A percentile compares a stretch with the other conserved stretches of the same genome.
Evolutionary conservation across 2,888 invertebrate genomes (phyloP).

Genomic region (Torymus texanus): DNA sequence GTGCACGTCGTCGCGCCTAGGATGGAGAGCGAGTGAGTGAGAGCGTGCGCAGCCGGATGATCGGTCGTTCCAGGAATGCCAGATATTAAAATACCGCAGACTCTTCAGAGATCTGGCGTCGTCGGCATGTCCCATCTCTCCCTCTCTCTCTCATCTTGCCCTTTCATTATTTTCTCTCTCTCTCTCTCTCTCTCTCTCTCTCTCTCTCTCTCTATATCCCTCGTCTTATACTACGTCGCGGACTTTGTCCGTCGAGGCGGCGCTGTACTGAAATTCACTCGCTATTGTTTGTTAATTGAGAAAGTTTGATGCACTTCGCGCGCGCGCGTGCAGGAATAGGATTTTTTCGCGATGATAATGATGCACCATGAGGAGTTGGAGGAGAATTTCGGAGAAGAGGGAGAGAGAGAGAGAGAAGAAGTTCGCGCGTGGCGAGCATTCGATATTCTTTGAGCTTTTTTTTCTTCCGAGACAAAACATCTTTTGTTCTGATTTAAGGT

Average conservation of each 20-base stretch:
- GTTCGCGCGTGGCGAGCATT: no score
- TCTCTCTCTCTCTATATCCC: neutral
- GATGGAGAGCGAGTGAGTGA: neutral
- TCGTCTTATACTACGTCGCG: neutral
- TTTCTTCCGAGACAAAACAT: no score
- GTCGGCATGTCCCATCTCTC: constrained; percentile 51
- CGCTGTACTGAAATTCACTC: constrained; percentile 18
- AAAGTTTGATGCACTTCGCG: constrained; percentile 8
- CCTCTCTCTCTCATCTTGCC: constrained; percentile 52
- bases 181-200: constrained; percentile 36
- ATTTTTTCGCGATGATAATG: no score
- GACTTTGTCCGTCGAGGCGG: neutral
- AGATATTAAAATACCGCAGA: constrained; percentile 75
- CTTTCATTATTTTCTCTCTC: no score
- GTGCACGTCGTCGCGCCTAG: neutral
- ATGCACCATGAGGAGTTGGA: no score
- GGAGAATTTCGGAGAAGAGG: no score
- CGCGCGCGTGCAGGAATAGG: no score
- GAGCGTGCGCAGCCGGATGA: constrained; percentile 61
- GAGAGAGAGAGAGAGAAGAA: no score
- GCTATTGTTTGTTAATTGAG: constrained; percentile 20
- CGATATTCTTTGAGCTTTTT: no score
- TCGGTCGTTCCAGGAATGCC: constrained; percentile 73
- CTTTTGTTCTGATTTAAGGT: no score
- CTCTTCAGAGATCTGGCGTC: constrained; percentile 64